Base-by-base conservation (phyloP, 1,140 invertebrate genomes). In the Calephelis virginiensis region DNA sequence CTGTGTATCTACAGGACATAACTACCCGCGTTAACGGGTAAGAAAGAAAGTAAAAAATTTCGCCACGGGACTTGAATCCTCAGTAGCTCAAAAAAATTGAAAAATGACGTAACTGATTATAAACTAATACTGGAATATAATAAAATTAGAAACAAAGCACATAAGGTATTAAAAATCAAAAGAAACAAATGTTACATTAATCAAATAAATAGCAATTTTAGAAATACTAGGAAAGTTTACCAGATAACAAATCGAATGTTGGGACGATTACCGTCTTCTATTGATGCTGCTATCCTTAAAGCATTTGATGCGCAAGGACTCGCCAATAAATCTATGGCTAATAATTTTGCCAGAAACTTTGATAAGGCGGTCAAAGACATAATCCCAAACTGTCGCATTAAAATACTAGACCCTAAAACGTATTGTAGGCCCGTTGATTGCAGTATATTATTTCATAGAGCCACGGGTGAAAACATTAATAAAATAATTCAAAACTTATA, bases 71-170 rank as follows among this genome's bases (percentile, higher is more conserved):
- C n/a, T n/a, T n/a, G n/a, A n/a, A n/a, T n/a, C n/a, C n/a, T n/a
- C n/a, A n/a, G n/a, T n/a, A n/a, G n/a, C n/a, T n/a, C n/a, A n/a
- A n/a, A n/a, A n/a, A n/a, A n/a, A n/a, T n/a, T n/a, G n/a, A n/a
- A n/a, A n/a, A n/a, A n/a, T n/a, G n/a, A n/a, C n/a, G n/a, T n/a
- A n/a, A n/a, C n/a, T n/a, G n/a, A n/a, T n/a, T n/a, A n/a, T n/a
- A n/a, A n/a, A n/a, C n/a, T n/a, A n/a, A n/a, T n/a, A n/a, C n/a
- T n/a, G n/a, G n/a, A 72, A 48, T 79, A 76, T 48, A 73, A 74
- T 76, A 69, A 70, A 75, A 64, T 63, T 13, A 70, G 74, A 3
- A 76, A 76, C 63, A 79, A 75, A 75, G 28, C 70, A 6, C 68
- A 76, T 63, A 76, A 73, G 72, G 56, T 76, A 47, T 47, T 76